Evolutionary conservation across 2,888 invertebrate genomes (phyloP).

Genomic region (Salticus scenicus): DNA sequence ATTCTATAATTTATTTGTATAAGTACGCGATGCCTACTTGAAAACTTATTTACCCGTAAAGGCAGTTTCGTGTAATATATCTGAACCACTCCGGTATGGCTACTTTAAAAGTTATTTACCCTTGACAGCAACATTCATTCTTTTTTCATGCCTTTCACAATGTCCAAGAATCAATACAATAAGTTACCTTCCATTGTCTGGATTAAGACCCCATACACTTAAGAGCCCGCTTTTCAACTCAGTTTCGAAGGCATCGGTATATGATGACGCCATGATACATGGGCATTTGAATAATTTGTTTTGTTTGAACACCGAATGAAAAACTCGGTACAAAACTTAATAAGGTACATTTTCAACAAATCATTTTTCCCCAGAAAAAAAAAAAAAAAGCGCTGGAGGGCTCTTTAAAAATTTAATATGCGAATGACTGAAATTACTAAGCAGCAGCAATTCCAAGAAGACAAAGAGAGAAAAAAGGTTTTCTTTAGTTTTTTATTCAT

Average conservation of each 20-base stretch:
- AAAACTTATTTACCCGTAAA: too few species aligned
- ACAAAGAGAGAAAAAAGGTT: slow-evolving; percentile 53
- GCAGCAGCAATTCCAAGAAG: slow-evolving; percentile 55
- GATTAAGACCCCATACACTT: slow-evolving; percentile 54
- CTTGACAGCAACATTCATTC: too few species aligned
- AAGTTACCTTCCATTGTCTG: slow-evolving; percentile 17
- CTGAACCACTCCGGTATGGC: too few species aligned
- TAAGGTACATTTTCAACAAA: slow-evolving; percentile 70
- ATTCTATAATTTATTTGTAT: too few species aligned
- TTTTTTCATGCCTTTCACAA: too few species aligned
- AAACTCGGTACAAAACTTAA: slow-evolving; percentile 67
- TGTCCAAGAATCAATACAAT: not conserved
- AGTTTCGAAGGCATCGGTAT: slow-evolving; percentile 55
- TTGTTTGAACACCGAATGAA: slow-evolving; percentile 68
- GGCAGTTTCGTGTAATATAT: too few species aligned
- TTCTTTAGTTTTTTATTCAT: slow-evolving; percentile 69
- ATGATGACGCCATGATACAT: slow-evolving; percentile 58
- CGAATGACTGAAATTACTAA: slow-evolving; percentile 70
- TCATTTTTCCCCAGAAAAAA: slow-evolving; percentile 58
- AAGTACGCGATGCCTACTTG: too few species aligned
- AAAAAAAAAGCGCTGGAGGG: slow-evolving; percentile 42
- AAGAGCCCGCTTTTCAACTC: slow-evolving; percentile 61
- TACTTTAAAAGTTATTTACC: not conserved
- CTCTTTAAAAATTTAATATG: slow-evolving; percentile 71
- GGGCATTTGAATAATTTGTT: slow-evolving; percentile 68